Evolutionary conservation across 2,113 vertebrate species (phyloP), one percentile per base, ranked within the genome.

Genomic region (Formicarius rufipectus): DNA sequence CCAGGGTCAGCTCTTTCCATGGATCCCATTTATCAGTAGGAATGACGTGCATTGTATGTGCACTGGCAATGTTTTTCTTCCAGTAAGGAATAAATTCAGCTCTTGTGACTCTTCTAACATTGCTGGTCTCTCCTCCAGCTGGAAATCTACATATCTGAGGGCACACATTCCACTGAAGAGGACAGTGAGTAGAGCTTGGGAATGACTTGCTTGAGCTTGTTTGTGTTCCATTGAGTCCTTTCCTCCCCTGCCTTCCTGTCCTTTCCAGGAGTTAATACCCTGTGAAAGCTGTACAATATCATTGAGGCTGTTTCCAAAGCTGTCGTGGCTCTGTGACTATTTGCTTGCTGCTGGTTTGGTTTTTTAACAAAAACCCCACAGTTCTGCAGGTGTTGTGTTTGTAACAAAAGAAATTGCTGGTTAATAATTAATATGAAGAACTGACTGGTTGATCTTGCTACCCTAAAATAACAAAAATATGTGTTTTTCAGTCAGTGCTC

Each of bases 141-240:
- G 98, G 99, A 99, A 93, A 99, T 99, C 96, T 99, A 99, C 98
- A 99, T 99, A 92, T 99, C 99, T 33, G 99, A 99, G 93, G 99
- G 99, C 95, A 99, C 99, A 3, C 99, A 99, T 94, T 99, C 99
- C 44, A 99, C 99, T 1, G 99, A 99, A 58, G 99, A 99, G 87
- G 99, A 99, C 87, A 99, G 99, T 99, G 98, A 99, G 99, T 99
- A 74, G 42, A 80, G 67, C 68, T 85, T 30, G 22, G n/a, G 40
- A 59, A 25, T 52, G 67, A 24, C n/a, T 33, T 18, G 73, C 72
- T 76, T 37, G 21, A 30, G 37, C 10, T 49, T 22, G 10, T 6
- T 3, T 23, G 37, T 42, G 64, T 24, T 24, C 39, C 40, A 37
- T 12, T 50, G 39, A 17, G 49, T 14, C 49, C 63, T 86, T 24